These are phyloP conservation scores for Tokudaia tokunoshimensis DNA, from an alignment of 2,797 vertebrate genomes.

Conservation along the genomic window DNA sequence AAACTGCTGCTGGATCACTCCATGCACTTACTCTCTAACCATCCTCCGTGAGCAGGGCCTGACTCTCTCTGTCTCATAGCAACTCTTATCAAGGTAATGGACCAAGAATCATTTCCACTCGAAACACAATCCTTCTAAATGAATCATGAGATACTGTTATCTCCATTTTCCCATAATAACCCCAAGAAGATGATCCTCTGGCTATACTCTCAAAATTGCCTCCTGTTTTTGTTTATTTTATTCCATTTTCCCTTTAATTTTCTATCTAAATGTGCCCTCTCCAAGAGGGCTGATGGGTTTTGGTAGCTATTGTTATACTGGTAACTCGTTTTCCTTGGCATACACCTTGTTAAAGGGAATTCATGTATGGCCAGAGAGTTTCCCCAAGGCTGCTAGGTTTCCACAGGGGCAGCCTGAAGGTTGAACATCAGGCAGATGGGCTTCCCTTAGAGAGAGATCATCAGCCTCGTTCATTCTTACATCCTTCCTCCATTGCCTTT, in stretches of 20 bases:
- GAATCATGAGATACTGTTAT: slow-evolving; percentile 43
- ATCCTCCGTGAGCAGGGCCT: not conserved
- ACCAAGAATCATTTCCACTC: slow-evolving; percentile 60
- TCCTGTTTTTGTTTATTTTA: slow-evolving; percentile 50
- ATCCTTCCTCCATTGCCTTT: not conserved
- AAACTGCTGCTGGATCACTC: slow-evolving; percentile 31
- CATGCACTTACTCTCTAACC: not conserved
- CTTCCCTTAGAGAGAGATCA: not conserved
- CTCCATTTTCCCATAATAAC: slow-evolving; percentile 67
- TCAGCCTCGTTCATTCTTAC: not conserved
- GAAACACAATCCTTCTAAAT: slow-evolving; percentile 58
- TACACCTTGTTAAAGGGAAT: not conserved
- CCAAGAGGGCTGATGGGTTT: slow-evolving; percentile 28
- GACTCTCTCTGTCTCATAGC: slow-evolving; percentile 67
- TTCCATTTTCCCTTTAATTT: slow-evolving; percentile 50
- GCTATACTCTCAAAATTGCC: slow-evolving; percentile 3
- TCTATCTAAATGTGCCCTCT: slow-evolving; percentile 17
- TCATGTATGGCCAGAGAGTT: not conserved
- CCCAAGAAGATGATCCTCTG: slow-evolving; percentile 49
- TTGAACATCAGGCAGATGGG: not conserved
- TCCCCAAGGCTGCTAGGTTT: not conserved
- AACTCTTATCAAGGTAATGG: slow-evolving; percentile 72
- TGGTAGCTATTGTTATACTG: not conserved
- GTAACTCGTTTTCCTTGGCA: slow-evolving; percentile 58
- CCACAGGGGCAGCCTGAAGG: not conserved